A percentile compares a stretch with the other conserved stretches of the same genome.
These are phyloP conservation scores for Diarsia dahlii DNA, from an alignment of 2,888 invertebrate genomes.

Conservation along the genomic window DNA sequence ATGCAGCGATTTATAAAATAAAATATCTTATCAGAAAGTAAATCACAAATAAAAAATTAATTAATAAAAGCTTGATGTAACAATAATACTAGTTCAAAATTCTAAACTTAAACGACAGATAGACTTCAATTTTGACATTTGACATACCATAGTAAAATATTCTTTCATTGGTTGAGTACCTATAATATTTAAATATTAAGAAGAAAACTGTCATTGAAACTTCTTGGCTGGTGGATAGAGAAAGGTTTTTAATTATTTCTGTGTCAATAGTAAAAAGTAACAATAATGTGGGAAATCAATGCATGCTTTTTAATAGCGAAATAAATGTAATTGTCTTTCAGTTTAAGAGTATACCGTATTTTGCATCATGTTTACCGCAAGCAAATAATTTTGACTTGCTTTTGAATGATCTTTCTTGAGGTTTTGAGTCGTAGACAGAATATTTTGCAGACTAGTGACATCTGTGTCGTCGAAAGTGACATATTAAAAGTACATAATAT, in stretches of 20 bases:
- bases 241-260: too few relatives aligned
- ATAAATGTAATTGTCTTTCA: neutral
- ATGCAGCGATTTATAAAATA: too few relatives aligned
- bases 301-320: neutral
- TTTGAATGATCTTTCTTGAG: too few relatives aligned
- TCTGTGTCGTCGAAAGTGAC: too few relatives aligned
- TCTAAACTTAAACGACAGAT: neutral
- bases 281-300: neutral
- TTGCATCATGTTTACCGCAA: too few relatives aligned
- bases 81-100: neutral
- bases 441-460: too few relatives aligned
- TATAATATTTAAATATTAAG: neutral
- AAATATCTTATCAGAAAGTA: too few relatives aligned
- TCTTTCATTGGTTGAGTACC: neutral
- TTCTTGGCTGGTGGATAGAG: neutral
- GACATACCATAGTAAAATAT: neutral
- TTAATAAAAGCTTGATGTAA: neutral
- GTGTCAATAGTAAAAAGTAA: neutral
- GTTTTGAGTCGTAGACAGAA: too few relatives aligned
- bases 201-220: neutral
- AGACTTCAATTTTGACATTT: neutral
- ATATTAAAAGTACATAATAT: too few relatives aligned
- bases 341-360: neutral
- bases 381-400: too few relatives aligned
- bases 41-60: neutral